Evolutionary conservation across 2,797 vertebrate genomes (phyloP).

Genomic region (Sarcophilus harrisii): DNA sequence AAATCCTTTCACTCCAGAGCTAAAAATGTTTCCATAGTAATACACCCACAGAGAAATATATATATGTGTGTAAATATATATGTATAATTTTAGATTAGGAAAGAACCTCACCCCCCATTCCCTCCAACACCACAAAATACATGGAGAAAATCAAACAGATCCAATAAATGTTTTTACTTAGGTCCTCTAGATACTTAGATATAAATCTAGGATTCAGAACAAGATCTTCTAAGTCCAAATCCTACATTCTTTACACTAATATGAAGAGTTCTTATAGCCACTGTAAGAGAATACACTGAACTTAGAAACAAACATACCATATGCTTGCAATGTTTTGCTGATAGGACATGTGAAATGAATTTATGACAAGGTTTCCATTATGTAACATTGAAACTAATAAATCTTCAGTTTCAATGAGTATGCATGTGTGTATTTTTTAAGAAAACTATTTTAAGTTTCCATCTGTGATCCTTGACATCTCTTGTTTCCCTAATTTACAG

Average conservation of each 20-base stretch:
- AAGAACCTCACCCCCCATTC: background rate
- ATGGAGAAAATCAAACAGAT: background rate
- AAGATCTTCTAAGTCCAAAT: background rate
- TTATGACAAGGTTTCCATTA: background rate
- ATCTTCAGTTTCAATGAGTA: background rate
- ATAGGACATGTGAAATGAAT: background rate
- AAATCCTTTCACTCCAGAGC: background rate
- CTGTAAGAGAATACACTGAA: background rate
- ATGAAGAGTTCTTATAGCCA: background rate
- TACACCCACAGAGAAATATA: too few relatives aligned
- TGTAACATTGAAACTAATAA: background rate
- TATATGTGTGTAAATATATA: too few relatives aligned
- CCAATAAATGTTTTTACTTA: background rate
- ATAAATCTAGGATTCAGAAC: background rate
- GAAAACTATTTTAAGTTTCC: constrained; percentile 44
- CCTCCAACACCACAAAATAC: background rate
- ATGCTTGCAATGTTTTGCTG: background rate
- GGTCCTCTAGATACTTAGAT: background rate
- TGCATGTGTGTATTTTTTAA: background rate
- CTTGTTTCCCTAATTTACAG: constrained; percentile 9
- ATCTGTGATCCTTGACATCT: constrained; percentile 50
- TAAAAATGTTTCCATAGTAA: background rate
- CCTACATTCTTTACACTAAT: background rate
- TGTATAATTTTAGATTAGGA: too few relatives aligned
- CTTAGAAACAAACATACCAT: background rate